Evolutionary conservation across 2,888 invertebrate species (phyloP).

Genomic region (Chalcosyrphus nemorum): DNA sequence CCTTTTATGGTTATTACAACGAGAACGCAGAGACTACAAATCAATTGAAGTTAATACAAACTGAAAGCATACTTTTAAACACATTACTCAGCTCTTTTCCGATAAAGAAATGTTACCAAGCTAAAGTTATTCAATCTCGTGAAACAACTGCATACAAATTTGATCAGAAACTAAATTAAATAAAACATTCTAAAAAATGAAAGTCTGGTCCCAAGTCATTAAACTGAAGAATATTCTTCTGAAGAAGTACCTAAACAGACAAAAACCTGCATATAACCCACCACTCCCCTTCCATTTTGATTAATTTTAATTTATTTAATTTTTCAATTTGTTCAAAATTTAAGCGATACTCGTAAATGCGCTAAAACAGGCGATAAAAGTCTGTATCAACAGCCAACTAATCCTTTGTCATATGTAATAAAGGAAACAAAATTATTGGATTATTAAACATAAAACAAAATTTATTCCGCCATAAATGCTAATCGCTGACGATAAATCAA

Average conservation of each 20-base stretch:
- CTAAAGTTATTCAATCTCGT: no score
- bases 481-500: conserved; percentile 67
- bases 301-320: conserved; percentile 24
- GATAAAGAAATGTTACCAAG: no score
- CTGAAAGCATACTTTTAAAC: no score
- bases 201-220: not conserved
- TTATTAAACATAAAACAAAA: conserved; percentile 68
- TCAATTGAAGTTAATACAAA: no score
- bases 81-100: no score
- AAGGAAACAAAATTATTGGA: conserved; percentile 49
- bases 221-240: not conserved
- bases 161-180: no score
- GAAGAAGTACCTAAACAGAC: not conserved
- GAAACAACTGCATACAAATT: no score
- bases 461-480: conserved; percentile 69
- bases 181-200: no score
- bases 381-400: conserved; percentile 32
- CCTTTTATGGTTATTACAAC: no score
- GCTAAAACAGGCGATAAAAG: conserved; percentile 33
- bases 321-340: conserved; percentile 42
- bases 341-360: conserved; percentile 26
- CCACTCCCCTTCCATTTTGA: not conserved
- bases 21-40: no score
- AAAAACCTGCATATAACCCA: no score
- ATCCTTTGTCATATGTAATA: conserved; percentile 54